Conservation (phyloP, 2,113 vertebrate species). For the Rana temporaria region DNA sequence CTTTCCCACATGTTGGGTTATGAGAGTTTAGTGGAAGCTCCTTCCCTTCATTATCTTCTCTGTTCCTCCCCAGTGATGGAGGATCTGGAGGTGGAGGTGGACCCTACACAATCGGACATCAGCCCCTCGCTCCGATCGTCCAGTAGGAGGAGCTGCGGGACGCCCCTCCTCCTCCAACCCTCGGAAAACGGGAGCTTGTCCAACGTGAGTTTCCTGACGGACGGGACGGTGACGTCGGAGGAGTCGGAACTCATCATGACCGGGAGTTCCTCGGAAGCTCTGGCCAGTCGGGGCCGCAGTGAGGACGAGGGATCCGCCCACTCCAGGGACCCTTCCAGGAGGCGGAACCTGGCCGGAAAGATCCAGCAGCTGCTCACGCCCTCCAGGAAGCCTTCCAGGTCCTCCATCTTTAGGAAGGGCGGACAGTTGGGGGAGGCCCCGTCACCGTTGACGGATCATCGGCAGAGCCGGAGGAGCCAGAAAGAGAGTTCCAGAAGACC, state of each 20-base stretch:
- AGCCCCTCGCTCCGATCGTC: constrained; percentile 34
- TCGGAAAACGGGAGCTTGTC: constrained; percentile 71
- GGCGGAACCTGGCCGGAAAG: constrained; percentile 79
- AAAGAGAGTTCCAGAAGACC: constrained; percentile 80
- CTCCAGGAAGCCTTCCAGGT: constrained; percentile 66
- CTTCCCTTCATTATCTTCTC: too few relatives aligned
- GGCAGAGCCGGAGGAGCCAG: constrained; percentile 72
- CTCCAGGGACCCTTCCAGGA: constrained; percentile 68
- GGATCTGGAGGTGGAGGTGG: constrained; percentile 59
- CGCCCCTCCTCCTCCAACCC: constrained; percentile 55
- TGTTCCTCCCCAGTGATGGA: constrained; percentile 60
- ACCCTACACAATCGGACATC: neutral
- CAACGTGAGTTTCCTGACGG: constrained; percentile 64
- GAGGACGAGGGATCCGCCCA: constrained; percentile 64
- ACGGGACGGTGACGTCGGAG: constrained; percentile 32
- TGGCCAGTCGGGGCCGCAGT: constrained; percentile 44
- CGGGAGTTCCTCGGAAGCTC: constrained; percentile 57
- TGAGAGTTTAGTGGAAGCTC: too few relatives aligned
- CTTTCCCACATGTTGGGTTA: too few relatives aligned
- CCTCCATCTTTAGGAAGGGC: constrained; percentile 65
- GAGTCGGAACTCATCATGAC: constrained; percentile 25
- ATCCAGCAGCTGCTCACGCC: constrained; percentile 90
- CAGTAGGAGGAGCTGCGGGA: neutral
- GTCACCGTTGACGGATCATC: constrained; percentile 59
- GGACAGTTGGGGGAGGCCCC: constrained; percentile 55